Conservation (phyloP, 2,113 vertebrate species). For the Rhinolophus sinicus region DNA sequence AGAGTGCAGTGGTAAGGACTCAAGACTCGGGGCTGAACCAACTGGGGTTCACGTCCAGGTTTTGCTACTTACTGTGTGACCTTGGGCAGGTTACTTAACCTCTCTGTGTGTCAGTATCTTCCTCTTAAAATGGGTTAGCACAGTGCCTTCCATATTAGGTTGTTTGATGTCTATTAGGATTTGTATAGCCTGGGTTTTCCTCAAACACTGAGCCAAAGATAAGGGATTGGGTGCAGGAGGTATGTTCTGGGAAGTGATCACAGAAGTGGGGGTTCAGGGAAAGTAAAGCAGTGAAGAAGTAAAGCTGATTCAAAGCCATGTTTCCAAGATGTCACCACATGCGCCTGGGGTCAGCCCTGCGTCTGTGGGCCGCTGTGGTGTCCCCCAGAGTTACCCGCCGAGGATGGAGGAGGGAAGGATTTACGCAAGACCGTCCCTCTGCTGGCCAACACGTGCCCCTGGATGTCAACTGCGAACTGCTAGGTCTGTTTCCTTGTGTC, state of each 20-base stretch:
- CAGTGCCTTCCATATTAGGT: neutral
- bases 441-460: neutral
- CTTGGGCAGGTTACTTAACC: neutral
- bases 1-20: fast-evolving
- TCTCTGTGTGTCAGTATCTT: neutral
- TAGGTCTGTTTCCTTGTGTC: neutral
- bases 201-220: neutral
- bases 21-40: no score
- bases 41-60: neutral
- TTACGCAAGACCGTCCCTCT: no score
- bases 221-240: neutral
- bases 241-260: neutral
- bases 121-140: neutral
- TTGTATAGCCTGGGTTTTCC: neutral
- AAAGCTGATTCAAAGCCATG: neutral
- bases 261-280: fast-evolving
- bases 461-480: fast-evolving
- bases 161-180: neutral
- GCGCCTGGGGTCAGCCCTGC: neutral
- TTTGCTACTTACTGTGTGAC: neutral
- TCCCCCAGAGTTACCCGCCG: neutral
- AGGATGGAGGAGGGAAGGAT: fast-evolving
- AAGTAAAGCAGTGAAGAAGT: neutral
- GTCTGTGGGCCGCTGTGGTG: neutral
- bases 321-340: neutral